Evolutionary conservation across 2,113 vertebrate genomes (phyloP), one percentile per base, ranked within the genome.

Genomic region (Mus spicilegus): DNA sequence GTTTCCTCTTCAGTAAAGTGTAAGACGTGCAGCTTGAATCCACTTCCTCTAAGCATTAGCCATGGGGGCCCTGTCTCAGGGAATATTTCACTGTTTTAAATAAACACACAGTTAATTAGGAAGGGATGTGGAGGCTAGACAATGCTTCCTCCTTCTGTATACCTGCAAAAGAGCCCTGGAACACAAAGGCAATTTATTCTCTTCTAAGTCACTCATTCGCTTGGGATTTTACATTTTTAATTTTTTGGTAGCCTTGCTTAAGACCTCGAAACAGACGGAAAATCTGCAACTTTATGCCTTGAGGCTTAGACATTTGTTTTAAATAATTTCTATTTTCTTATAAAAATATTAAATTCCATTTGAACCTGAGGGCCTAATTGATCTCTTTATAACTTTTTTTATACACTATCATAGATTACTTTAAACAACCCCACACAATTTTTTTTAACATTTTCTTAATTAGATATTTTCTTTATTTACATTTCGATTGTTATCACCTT

Each of bases 21-120:
- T 54, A n/a, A 26, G 7, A 20, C 80, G 49, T 33, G 51, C 51
- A 14, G 3, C 81, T 67, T 20, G 54, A n/a, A 5, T 91, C 28
- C 30, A 80, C 70, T 89, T 85, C 19, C 17, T 7, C 28, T 84
- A 5, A 36, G 72, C 28, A 51, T 36, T 87, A 61, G 54, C 28
- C 92, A 30, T 11, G 33, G 14, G 9, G 30, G 56, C 7, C 36
- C 86, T 88, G 22, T 95, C 91, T 81, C 70, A 82, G 54, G 49
- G n/a, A 84, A 46, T 82, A 81, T 42, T n/a, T 49, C 67, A 77
- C 3, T 75, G 85, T 76, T 90, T 97, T 81, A 87, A 77, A 61
- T 58, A 63, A 49, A 89, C 63, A n/a, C 58, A 33, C 51, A 76
- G 33, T 76, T 49, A 75, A 69, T 42, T 42, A 39, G 56, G 67